A percentile compares a stretch with the other conserved stretches of the same genome.
These are phyloP conservation scores for Idaea aversata DNA, from an alignment of 2,888 invertebrate species.

Conservation along the genomic window DNA sequence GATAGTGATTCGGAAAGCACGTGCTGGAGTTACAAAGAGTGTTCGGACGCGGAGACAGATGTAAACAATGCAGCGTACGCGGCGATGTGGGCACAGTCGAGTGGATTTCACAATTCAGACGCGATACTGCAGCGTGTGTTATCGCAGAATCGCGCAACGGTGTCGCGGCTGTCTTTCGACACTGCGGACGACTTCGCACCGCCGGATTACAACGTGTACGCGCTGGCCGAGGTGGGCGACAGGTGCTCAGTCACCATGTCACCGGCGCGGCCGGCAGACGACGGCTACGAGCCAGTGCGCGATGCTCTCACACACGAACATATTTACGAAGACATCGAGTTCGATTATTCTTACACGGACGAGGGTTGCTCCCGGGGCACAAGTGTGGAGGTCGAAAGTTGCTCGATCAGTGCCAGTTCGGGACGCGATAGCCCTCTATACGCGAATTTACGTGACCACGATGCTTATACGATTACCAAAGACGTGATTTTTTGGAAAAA, in stretches of 20 bases:
- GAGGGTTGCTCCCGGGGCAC: conserved; percentile 73
- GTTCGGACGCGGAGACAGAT: conserved; percentile 52
- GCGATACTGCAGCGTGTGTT: conserved; percentile 60
- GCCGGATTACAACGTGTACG: conserved; percentile 61
- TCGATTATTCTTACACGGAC: conserved; percentile 64
- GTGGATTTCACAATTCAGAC: conserved; percentile 72
- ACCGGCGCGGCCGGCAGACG: conserved; percentile 68
- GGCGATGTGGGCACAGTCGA: conserved; percentile 69
- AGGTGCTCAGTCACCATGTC: conserved; percentile 74
- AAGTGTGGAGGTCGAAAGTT: conserved; percentile 73
- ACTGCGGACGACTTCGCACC: conserved; percentile 63
- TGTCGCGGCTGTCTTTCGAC: conserved; percentile 66
- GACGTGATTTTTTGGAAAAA: conserved; percentile 80
- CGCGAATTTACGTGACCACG: conserved; percentile 69
- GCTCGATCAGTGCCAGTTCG: conserved; percentile 67
- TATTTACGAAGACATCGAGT: conserved; percentile 75
- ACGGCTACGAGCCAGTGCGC: conserved; percentile 72
- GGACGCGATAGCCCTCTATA: conserved; percentile 72
- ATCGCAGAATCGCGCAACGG: conserved; percentile 60
- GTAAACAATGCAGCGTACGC: conserved; percentile 57
- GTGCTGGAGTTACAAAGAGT: conserved; percentile 74
- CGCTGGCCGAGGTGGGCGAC: conserved; percentile 72
- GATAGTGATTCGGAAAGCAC: conserved; percentile 69
- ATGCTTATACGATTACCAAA: conserved; percentile 70
- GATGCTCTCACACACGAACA: conserved; percentile 73